Conservation (phyloP, 2,113 vertebrate species). For the Nothobranchius furzeri region DNA sequence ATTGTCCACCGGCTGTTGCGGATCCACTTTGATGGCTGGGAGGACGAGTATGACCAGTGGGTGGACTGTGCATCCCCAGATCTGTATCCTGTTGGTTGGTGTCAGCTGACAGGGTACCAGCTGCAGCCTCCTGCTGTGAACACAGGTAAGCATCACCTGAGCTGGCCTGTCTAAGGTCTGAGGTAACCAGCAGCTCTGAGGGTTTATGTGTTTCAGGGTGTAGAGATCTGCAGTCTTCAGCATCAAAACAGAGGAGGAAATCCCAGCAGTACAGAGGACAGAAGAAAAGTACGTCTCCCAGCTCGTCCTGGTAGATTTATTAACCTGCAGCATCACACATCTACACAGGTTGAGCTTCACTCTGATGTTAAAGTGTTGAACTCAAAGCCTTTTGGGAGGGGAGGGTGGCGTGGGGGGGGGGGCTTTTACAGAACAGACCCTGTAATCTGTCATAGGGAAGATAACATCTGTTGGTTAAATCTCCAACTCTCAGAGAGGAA, state of each 20-base stretch:
- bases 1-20: constrained; percentile 92
- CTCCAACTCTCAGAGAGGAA: constrained; percentile 83
- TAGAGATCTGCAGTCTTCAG: constrained; percentile 88
- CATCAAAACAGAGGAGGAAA: constrained; percentile 94
- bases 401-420: too few relatives aligned
- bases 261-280: constrained; percentile 96
- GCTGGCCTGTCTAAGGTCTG: background rate
- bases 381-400: too few relatives aligned
- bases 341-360: too few relatives aligned
- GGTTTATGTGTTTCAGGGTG: constrained; percentile 73
- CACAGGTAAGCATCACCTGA: constrained; percentile 65
- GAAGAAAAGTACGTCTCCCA: constrained; percentile 86
- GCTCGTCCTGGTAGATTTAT: background rate
- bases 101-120: constrained; percentile 93
- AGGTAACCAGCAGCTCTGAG: background rate
- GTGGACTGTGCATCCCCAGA: constrained; percentile 96
- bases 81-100: constrained; percentile 97
- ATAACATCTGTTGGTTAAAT: background rate
- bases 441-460: too few relatives aligned
- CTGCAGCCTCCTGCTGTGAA: constrained; percentile 91
- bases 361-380: too few relatives aligned
- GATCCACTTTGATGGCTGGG: constrained; percentile 97
- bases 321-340: too few relatives aligned
- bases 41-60: constrained; percentile 97
- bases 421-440: too few relatives aligned